These are phyloP conservation scores for Neogale vison DNA, from an alignment of 2,113 vertebrate genomes.

Conservation along the genomic window DNA sequence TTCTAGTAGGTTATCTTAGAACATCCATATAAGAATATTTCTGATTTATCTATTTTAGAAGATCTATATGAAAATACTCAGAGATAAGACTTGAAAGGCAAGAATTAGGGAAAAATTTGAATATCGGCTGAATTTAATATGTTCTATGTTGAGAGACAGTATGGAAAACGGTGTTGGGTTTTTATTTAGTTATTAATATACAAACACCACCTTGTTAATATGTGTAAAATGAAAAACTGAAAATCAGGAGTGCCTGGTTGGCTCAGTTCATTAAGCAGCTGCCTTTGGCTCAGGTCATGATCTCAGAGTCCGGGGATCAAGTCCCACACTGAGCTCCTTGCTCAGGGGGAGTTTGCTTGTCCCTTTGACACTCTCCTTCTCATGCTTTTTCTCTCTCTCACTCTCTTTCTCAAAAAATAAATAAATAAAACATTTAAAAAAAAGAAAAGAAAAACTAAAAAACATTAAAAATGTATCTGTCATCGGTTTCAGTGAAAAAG, in stretches of 20 bases:
- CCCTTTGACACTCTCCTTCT: neutral
- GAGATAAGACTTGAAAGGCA: neutral
- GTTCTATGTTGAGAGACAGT: neutral
- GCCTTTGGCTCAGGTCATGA: neutral
- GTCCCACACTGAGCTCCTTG: neutral
- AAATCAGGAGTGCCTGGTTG: neutral
- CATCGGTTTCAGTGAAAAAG: neutral
- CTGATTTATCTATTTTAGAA: neutral
- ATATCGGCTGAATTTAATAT: neutral
- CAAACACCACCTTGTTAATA: neutral
- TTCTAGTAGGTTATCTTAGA: neutral
- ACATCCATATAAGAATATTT: neutral
- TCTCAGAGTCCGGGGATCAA: neutral
- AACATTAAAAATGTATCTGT: neutral
- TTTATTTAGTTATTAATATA: neutral
- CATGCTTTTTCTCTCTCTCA: neutral
- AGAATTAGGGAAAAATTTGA: neutral
- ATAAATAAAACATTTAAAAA: neutral
- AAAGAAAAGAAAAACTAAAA: neutral
- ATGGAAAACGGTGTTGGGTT: neutral
- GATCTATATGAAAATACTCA: neutral
- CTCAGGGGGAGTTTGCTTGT: neutral
- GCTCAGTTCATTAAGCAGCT: neutral
- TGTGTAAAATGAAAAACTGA: neutral
- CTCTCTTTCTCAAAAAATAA: neutral